Evolutionary conservation across 2,797 vertebrate species (phyloP), one percentile per base, ranked within the genome.

Genomic region (Echeneis naucrates): DNA sequence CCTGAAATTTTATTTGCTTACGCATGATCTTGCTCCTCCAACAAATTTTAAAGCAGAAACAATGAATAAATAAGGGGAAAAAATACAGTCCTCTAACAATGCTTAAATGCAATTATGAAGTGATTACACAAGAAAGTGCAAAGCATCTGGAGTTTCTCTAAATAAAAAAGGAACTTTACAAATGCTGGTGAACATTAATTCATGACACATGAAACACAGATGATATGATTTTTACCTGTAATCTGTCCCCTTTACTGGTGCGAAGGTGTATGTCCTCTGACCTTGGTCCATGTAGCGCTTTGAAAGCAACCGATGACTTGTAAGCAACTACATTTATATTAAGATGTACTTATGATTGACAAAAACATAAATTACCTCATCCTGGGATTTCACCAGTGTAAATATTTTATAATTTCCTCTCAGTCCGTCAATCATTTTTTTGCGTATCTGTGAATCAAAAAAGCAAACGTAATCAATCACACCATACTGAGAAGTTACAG

Each of bases 261-360:
- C 95, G 92, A 94, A 99, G 0, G 95, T 96, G 74, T 99, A 99
- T 0, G 93, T 96, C 89, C 98, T 95, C 74, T 91, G 92, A 54
- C 94, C 95, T 82, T 93, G 90, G 90, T 99, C 97, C 68, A 99
- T 98, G 77, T 99, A 99, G 64, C 95, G 95, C 98, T 99, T 90
- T 50, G 54, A 58, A 88, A 88, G 71, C 2, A 66, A 75, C 8
- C 67, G 33, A 37, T 12, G 16, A 53, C 80, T 32, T 82, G 71
- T 42, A 35, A 21, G 70, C 2, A n/a, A 24, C 5, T 19, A 19
- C 2, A 62, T 38, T 17, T 65, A 3, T 6, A 45, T 13, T 14
- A 14, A 76, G 47, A 65, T 37, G 0, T 48, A 24, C 44, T 60
- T 5, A 45, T 7, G 14, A 33, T n/a, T 3, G 8, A 23, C 9